Base-by-base conservation (phyloP, 2,797 vertebrate species). In the Sebastes trivittatus region DNA sequence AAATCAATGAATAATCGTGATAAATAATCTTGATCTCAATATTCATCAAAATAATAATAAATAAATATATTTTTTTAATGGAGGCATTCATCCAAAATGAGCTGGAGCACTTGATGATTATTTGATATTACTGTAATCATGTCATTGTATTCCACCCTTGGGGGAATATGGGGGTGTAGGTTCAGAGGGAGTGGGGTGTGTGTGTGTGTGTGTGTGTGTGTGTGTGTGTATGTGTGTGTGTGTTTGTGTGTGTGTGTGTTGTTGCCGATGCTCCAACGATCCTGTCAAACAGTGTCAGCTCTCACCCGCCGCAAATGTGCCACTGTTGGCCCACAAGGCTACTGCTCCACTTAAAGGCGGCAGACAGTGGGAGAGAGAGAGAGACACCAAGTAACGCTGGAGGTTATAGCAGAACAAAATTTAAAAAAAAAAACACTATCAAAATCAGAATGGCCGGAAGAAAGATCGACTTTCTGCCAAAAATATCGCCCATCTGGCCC, bases 231-330 rank as follows among this genome's bases (percentile, higher is more conserved):
- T 32, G 30, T 34, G 32, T 34, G 32, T 34, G 3, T 65, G 27
- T 66, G 13, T 60, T 49, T 34, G 3, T 65, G 27, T 66, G 13
- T 60, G 56, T 54, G 61, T 75, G 77, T 65, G 84, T 76, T 55
- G 29, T 16, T 83, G 84, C 60, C 1, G 67, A 86, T 10, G 72
- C 88, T 86, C 73, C 73, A 69, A 71, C 14, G 68, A 75, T 63
- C 80, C 67, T 84, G 90, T 92, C 91, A 92, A 87, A 91, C 89
- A 90, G 56, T 36, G 72, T 90, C 82, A 82, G 42, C 63, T 34
- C 72, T 79, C 75, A 68, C 36, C 69, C 42, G 4, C 30, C 3
- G 6, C 77, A 73, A 55, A 73, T 77, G 81, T 78, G 77, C 70
- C 72, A 25, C 74, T 77, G 86, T 82, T 75, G 79, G 76, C 77